Base-by-base conservation (phyloP, 2,113 vertebrate species). In the Ginglymostoma cirratum region DNA sequence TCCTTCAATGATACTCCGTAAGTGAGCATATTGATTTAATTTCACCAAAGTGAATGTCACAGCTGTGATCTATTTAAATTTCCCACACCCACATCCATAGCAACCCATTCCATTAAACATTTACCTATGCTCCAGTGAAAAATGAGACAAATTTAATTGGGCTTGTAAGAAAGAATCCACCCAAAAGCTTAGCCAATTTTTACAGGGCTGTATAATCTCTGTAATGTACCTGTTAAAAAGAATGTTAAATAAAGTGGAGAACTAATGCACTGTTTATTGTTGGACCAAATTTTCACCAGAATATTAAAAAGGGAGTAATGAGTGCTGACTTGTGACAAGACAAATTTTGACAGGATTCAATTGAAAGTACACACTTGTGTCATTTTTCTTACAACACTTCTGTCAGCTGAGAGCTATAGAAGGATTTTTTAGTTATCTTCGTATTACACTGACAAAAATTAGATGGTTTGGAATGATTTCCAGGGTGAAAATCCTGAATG, bases 1-100 rank as follows among this genome's bases (percentile, higher is more conserved):
- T 42, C n/a, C 65, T 66, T 67, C n/a, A 94, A 27, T 10, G 0
- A 94, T 12, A 94, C 38, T 17, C 34, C 38, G 27, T 34, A 34
- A 61, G 30, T 52, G 30, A 90, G 30, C n/a, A 66, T 10, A 69
- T 69, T 94, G 30, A 94, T 67, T 94, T 94, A 67, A 67, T 94
- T 67, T 94, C n/a, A 94, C 1, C 23, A n/a, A 10, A 94, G n/a
- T 94, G 90, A 23, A 24, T 55, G 5, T 5, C n/a, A 94, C 90
- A 42, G 61, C 34, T 94, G 34, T 94, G 38, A 94, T 67, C n/a
- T 61, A 69, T 94, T 94, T 66, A 94, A 65, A n/a, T 67, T 94
- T 94, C 65, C 61, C 90, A 38, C 52, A 3, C 61, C 42, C 65
- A 67, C 14, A 38, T 67, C 8, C 52, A 66, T 66, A 2, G 89